Conservation (phyloP, 1,140 invertebrate genomes). For the Drosophila cardini region DNA sequence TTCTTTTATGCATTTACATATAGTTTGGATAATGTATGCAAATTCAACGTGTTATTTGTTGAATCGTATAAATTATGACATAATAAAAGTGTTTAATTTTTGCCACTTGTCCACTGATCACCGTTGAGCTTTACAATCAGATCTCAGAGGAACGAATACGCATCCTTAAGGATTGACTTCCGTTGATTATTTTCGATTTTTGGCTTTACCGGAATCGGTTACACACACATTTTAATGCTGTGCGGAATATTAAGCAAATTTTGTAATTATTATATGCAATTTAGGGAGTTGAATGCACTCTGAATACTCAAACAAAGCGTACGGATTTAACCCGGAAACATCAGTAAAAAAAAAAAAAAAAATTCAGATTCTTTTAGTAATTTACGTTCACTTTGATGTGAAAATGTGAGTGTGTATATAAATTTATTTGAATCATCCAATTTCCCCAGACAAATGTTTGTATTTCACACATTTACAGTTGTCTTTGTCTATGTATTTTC, state of each 20-base stretch:
- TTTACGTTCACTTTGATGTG: slow-evolving; percentile 4
- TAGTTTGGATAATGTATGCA: slow-evolving; percentile 54
- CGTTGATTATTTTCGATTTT: slow-evolving; percentile 8
- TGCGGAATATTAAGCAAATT: slow-evolving; percentile 33
- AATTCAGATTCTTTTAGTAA: slow-evolving; percentile 14
- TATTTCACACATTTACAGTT: slow-evolving; percentile 5
- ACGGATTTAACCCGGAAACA: slow-evolving; percentile 23
- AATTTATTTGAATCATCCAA: slow-evolving; percentile 9
- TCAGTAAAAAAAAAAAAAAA: slow-evolving; percentile 1
- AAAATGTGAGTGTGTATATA: background rate
- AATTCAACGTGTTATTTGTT: slow-evolving; percentile 67
- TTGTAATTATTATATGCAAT: slow-evolving; percentile 33
- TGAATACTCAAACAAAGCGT: slow-evolving; percentile 19
- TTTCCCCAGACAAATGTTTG: slow-evolving; percentile 1
- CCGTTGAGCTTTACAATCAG: slow-evolving; percentile 26
- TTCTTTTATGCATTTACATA: slow-evolving; percentile 19
- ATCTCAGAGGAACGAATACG: slow-evolving; percentile 5
- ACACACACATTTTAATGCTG: slow-evolving; percentile 18
- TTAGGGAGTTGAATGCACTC: slow-evolving; percentile 61
- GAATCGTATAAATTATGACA: slow-evolving; percentile 71
- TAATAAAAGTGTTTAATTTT: slow-evolving; percentile 57
- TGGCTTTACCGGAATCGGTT: slow-evolving; percentile 7
- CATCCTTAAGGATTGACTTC: slow-evolving; percentile 44
- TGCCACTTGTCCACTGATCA: slow-evolving; percentile 34
- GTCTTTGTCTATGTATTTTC: background rate